A percentile compares a stretch with the other conserved stretches of the same genome.
These are phyloP conservation scores for Hiodon alosoides DNA, from an alignment of 2,113 vertebrate genomes.

Conservation along the genomic window DNA sequence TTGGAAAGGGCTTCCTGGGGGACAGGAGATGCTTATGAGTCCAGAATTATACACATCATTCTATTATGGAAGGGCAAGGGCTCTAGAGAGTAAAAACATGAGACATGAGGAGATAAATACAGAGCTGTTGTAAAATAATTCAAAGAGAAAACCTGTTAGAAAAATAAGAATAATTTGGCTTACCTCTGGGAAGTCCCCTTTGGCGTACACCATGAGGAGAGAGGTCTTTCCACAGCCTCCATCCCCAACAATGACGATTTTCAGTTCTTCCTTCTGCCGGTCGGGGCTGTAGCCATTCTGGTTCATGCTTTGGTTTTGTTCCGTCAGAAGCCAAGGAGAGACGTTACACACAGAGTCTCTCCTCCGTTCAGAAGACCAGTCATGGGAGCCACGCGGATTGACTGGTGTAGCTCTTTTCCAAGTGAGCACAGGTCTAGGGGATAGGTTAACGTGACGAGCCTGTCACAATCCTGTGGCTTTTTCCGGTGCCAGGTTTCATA, in stretches of 20 bases:
- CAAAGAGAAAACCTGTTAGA: too few relatives aligned
- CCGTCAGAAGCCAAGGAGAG: background rate
- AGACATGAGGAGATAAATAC: background rate
- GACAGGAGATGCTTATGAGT: too few relatives aligned
- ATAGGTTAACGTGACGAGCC: too few relatives aligned
- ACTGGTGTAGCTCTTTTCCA: background rate
- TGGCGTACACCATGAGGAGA: slow-evolving; percentile 67
- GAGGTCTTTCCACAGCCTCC: slow-evolving; percentile 73
- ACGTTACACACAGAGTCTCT: background rate
- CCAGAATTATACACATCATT: too few relatives aligned
- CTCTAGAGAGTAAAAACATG: too few relatives aligned
- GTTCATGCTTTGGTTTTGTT: slow-evolving; percentile 7
- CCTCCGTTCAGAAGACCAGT: background rate
- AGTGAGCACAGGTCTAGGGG: background rate
- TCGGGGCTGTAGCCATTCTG: slow-evolving; percentile 22
- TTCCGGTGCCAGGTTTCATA: background rate
- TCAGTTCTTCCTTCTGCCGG: slow-evolving; percentile 48
- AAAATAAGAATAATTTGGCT: slow-evolving; percentile 26
- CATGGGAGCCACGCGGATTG: background rate
- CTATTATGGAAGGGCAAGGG: too few relatives aligned
- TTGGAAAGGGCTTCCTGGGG: too few relatives aligned
- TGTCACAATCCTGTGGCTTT: background rate
- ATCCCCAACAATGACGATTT: slow-evolving; percentile 72
- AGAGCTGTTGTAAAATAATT: too few relatives aligned
- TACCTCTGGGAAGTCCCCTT: slow-evolving; percentile 71